Conservation (phyloP, 2,113 vertebrate species). For the Ameiurus melas region DNA sequence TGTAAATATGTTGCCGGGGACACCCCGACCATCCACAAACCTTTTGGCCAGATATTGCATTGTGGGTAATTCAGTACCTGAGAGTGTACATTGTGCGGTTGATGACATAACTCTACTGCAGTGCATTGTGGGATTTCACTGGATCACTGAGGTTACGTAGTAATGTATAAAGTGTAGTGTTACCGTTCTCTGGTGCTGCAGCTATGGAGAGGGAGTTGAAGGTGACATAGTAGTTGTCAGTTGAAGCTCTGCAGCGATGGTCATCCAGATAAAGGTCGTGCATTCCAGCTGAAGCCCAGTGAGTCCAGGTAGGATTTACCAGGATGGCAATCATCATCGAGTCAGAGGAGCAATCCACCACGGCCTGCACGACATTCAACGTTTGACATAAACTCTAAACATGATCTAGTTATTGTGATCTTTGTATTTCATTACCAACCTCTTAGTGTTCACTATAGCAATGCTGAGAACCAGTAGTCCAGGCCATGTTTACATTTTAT, state of each 20-base stretch:
- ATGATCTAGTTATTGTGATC: background rate
- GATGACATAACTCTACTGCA: background rate
- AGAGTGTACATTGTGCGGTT: background rate
- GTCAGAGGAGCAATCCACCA: slow-evolving; percentile 76
- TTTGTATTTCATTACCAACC: too few species aligned
- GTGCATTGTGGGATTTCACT: background rate
- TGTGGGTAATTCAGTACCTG: background rate
- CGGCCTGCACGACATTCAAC: slow-evolving; percentile 55
- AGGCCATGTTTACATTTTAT: too few species aligned
- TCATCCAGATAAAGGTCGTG: slow-evolving; percentile 73
- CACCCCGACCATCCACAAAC: background rate
- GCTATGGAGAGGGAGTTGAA: slow-evolving; percentile 73
- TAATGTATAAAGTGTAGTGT: background rate
- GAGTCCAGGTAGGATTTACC: slow-evolving; percentile 71
- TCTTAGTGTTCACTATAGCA: background rate
- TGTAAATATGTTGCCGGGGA: too few species aligned
- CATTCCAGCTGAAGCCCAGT: slow-evolving; percentile 71
- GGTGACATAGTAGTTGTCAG: slow-evolving; percentile 62
- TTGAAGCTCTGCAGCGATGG: slow-evolving; percentile 32
- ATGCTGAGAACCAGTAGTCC: too few species aligned
- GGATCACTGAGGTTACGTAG: background rate
- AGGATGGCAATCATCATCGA: slow-evolving; percentile 78
- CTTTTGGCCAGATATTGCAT: too few species aligned
- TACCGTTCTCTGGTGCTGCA: slow-evolving; percentile 79
- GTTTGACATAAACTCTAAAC: background rate